Conservation (phyloP, 2,113 vertebrate species). For the Synodontis membranacea region DNA sequence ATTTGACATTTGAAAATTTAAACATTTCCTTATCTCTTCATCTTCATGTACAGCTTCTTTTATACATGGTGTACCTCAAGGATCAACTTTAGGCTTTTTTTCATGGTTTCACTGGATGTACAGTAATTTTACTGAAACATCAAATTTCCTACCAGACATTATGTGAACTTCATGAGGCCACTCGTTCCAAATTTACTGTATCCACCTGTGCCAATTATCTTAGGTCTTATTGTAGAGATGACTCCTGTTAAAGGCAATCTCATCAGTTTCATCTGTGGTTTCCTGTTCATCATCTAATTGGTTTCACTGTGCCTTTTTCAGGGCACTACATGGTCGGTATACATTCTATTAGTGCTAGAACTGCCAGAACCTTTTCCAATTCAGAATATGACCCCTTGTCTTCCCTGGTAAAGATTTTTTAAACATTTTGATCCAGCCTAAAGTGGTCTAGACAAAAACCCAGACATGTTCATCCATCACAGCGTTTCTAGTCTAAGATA, state of each 20-base stretch:
- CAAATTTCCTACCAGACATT: background rate
- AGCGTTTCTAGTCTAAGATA: slow-evolving; percentile 9
- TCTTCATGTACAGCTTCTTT: background rate
- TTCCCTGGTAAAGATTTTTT: background rate
- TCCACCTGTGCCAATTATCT: background rate
- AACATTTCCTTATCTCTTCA: background rate
- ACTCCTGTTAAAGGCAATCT: background rate
- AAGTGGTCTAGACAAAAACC: background rate
- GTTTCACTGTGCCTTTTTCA: background rate
- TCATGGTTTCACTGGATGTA: background rate
- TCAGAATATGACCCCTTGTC: background rate
- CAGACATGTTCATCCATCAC: background rate
- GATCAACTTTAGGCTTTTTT: background rate
- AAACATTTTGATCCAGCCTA: background rate
- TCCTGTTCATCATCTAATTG: background rate
- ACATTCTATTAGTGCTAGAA: background rate
- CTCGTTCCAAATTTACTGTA: background rate
- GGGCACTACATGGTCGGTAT: no score
- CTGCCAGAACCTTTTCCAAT: background rate
- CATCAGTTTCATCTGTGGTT: background rate
- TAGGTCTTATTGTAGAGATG: background rate
- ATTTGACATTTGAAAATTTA: background rate
- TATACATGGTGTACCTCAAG: background rate
- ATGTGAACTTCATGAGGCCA: background rate
- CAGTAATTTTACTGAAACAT: background rate